Percentiles rank a stretch among this genome's conserved stretches.
phyloP scores from a whole-genome alignment of 2,888 invertebrate species.

The Perizoma flavofasciatum region DNA sequence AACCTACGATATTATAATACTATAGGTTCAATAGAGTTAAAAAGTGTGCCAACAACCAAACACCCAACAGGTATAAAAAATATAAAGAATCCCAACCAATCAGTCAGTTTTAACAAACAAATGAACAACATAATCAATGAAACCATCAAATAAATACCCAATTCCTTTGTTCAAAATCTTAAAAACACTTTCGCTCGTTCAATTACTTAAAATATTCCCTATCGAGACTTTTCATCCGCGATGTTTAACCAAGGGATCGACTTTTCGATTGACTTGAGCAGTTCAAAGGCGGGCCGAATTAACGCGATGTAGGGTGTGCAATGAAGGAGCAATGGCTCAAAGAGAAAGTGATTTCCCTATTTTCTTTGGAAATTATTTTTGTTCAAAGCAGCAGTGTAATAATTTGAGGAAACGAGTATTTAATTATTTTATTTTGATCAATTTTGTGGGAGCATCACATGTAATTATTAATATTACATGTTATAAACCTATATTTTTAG shows the following conservation, averaged over 20 bases:
- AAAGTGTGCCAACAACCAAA: no score
- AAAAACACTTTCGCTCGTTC: constrained; percentile 78
- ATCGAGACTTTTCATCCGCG: constrained; percentile 79
- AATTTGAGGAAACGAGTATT: constrained; percentile 36
- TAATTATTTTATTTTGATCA: constrained; percentile 31
- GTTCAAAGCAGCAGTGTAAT: constrained; percentile 42
- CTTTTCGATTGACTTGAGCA: constrained; percentile 81
- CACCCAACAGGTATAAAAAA: neutral
- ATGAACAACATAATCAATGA: constrained; percentile 41
- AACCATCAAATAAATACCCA: constrained; percentile 51
- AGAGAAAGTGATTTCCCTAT: constrained; percentile 73
- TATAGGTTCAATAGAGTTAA: no score
- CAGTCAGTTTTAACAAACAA: constrained; percentile 27
- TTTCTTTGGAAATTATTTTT: constrained; percentile 66
- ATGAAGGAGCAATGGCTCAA: constrained; percentile 72
- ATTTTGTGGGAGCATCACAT: constrained; percentile 16
- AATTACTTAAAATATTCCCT: constrained; percentile 79
- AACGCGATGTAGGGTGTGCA: constrained; percentile 77
- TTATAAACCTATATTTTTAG: no score
- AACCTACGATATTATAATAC: no score
- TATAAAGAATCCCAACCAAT: constrained; percentile 10
- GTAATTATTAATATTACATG: neutral
- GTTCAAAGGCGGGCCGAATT: constrained; percentile 80
- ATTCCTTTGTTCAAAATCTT: constrained; percentile 67
- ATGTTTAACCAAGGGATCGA: constrained; percentile 82